Conservation (phyloP, 2,888 invertebrate genomes). For the Noctua janthe region DNA sequence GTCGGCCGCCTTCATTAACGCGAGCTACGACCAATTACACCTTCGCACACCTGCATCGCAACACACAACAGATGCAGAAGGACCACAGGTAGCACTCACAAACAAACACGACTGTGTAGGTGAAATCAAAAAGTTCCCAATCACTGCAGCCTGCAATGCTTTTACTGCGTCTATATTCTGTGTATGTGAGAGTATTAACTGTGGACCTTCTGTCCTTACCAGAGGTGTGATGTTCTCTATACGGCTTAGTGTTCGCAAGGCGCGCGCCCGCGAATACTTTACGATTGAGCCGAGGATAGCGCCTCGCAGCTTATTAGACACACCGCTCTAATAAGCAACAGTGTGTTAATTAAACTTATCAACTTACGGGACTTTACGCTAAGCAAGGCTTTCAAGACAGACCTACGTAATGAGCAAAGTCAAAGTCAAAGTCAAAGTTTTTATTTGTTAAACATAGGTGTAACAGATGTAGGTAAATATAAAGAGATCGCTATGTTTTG, state of each 20-base stretch:
- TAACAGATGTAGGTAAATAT: no score
- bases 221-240: background rate
- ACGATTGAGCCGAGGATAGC: slow-evolving; percentile 47
- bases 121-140: background rate
- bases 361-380: slow-evolving; percentile 14
- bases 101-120: background rate
- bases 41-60: slow-evolving; percentile 35
- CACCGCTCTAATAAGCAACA: slow-evolving; percentile 43
- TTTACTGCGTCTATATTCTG: background rate
- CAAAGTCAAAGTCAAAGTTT: no score
- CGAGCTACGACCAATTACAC: slow-evolving; percentile 32
- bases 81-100: background rate
- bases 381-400: background rate
- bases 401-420: background rate
- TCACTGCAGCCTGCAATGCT: background rate
- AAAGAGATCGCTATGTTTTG: no score
- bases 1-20: slow-evolving; percentile 49
- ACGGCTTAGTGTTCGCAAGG: background rate
- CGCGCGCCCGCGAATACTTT: slow-evolving; percentile 15
- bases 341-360: slow-evolving; percentile 48
- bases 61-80: background rate
- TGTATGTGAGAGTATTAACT: background rate
- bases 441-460: no score
- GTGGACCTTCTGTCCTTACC: slow-evolving; percentile 11
- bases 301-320: slow-evolving; percentile 37